Percentiles rank a stretch among this genome's conserved stretches.
phyloP scores from a whole-genome alignment of 2,797 vertebrate species.

The Scarus forsteni region DNA sequence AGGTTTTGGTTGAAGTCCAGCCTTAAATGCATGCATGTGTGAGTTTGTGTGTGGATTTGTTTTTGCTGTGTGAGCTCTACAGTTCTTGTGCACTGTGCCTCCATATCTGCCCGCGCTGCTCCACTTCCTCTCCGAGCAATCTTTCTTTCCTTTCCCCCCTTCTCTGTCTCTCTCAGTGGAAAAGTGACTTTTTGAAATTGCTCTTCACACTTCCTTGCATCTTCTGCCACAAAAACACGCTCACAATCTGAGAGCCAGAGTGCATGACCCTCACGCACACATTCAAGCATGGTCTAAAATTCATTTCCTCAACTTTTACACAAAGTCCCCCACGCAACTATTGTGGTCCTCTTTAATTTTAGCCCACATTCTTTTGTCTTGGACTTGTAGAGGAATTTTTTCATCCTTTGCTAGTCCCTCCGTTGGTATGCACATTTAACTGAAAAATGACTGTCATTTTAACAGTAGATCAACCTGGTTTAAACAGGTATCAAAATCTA shows the following conservation, averaged over 20 bases:
- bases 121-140: constrained; percentile 40
- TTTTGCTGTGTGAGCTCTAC: constrained; percentile 8
- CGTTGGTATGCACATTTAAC: too few relatives aligned
- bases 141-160: constrained; percentile 36
- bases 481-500: too few relatives aligned
- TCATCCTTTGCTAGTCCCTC: too few relatives aligned
- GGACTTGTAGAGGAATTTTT: background rate
- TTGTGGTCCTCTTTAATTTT: constrained; percentile 8
- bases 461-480: too few relatives aligned
- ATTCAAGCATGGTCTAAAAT: constrained; percentile 11
- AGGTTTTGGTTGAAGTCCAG: background rate
- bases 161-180: constrained; percentile 41
- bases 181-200: constrained; percentile 73
- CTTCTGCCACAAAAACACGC: constrained; percentile 28
- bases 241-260: background rate
- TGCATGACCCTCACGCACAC: background rate
- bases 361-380: constrained; percentile 3
- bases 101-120: constrained; percentile 47
- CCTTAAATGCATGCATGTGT: background rate
- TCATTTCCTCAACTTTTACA: constrained; percentile 20
- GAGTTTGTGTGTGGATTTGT: too few relatives aligned
- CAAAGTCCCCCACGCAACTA: constrained; percentile 23
- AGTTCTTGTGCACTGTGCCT: constrained; percentile 28
- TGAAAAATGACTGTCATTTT: too few relatives aligned
- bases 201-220: constrained; percentile 72